Percentiles rank a stretch among this genome's conserved stretches.
Evolutionary conservation across 2,797 vertebrate genomes (phyloP).

Genomic region (Gymnopithys bicolor): DNA sequence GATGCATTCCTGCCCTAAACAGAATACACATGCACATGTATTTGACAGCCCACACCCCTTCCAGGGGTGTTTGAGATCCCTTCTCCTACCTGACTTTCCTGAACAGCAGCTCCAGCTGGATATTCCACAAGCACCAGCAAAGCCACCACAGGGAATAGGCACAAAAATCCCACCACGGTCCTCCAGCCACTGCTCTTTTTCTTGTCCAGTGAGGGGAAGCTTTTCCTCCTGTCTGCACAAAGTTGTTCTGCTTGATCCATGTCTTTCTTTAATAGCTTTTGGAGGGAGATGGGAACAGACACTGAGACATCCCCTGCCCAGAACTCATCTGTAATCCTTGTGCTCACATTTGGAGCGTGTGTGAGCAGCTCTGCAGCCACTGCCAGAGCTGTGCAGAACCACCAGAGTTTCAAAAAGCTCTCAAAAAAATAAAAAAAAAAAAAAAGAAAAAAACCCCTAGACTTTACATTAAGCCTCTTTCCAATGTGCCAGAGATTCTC

Average conservation of each 20-base stretch:
- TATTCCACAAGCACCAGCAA: neutral
- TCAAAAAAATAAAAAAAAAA: neutral
- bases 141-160: conserved; percentile 9
- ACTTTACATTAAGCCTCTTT: conserved; percentile 66
- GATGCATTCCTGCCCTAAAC: neutral
- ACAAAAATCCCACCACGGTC: neutral
- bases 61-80: neutral
- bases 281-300: neutral
- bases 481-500: conserved; percentile 61
- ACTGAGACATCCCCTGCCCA: neutral
- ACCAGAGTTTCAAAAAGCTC: neutral
- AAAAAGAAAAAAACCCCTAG: neutral
- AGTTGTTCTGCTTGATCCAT: conserved; percentile 15
- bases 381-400: conserved; percentile 19
- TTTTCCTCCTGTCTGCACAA: neutral
- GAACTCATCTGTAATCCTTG: neutral
- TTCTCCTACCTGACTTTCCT: conserved; percentile 43
- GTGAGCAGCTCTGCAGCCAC: neutral
- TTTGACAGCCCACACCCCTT: neutral
- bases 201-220: neutral
- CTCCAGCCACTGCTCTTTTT: neutral
- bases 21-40: neutral
- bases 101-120: neutral
- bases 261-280: neutral
- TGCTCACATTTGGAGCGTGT: neutral